Evolutionary conservation across 2,797 vertebrate genomes (phyloP), one percentile per base, ranked within the genome.

Genomic region (Sebastes diploproa): DNA sequence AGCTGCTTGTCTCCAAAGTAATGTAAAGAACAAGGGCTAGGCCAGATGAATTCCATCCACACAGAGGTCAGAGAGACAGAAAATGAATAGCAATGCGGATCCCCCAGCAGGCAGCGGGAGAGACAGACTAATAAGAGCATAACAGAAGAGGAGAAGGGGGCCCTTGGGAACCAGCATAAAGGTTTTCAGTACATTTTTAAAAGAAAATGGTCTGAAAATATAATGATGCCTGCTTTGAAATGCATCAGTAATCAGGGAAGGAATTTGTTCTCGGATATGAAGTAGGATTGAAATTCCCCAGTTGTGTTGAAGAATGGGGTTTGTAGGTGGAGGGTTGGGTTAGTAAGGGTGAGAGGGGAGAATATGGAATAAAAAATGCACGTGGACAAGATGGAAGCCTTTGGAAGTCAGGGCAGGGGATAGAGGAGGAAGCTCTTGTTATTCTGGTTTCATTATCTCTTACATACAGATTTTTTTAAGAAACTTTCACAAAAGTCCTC

Each of bases 71-170:
- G 96, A 92, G 94, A 96, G 95, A 96, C 95, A 95, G 96, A 97
- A 97, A 97, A 95, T 97, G 96, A 97, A 97, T 96, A 97, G 96
- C 96, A 96, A 96, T 97, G 96, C 95, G 96, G 95, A 97, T 97
- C 96, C 95, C 88, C 95, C 96, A 96, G 96, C 95, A 97, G 96
- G 96, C 95, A 96, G 94, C 84, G 88, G 94, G 95, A 97, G 96
- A 97, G 95, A 95, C 95, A 96, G 96, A 96, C 96, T 98, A 97
- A 98, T 97, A 96, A 97, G 97, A 97, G 96, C 96, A 97, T 95
- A 96, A 96, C 96, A 96, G 96, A 95, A 94, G 95, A 97, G 95
- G 93, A 96, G 95, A 95, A 96, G 95, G 92, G 86, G 93, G 94
- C 96, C 96, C 96, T 89, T 88, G 96, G 97, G 97, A 97, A 95